Conservation (phyloP, 2,113 vertebrate genomes). For the Istiophorus platypterus region DNA sequence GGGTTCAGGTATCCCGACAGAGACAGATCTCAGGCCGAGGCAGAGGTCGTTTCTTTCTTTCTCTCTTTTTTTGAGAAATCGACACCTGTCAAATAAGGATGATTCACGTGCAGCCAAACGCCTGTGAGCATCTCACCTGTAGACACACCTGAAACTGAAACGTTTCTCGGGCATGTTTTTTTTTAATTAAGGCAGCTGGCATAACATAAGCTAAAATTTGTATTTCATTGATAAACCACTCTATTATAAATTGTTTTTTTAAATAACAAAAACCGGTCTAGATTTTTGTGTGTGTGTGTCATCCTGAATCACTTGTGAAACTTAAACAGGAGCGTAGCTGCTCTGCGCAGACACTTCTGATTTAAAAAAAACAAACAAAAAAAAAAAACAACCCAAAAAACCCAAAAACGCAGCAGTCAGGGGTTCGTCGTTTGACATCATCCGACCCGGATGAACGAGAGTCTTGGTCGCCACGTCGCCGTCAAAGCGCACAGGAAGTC, state of each 20-base stretch:
- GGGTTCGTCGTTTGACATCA: slow-evolving; percentile 31
- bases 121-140: slow-evolving; percentile 2
- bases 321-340: not conserved
- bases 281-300: not conserved
- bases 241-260: not conserved
- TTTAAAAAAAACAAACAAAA: not conserved
- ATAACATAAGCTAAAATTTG: not conserved
- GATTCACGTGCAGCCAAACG: slow-evolving; percentile 31
- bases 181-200: slow-evolving; percentile 32
- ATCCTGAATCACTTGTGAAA: not conserved
- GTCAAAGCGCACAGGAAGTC: slow-evolving; percentile 20
- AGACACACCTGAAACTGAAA: not conserved
- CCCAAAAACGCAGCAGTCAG: slow-evolving; percentile 8
- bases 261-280: not conserved
- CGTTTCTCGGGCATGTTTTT: not conserved
- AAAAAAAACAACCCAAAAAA: too few relatives aligned
- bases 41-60: not conserved
- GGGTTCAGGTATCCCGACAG: too few relatives aligned
- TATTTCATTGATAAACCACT: slow-evolving; percentile 6
- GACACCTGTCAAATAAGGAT: slow-evolving; percentile 36
- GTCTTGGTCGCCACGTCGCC: not conserved
- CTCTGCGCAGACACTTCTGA: not conserved
- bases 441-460: slow-evolving; percentile 28
- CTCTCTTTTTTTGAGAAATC: too few relatives aligned
- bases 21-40: slow-evolving; percentile 13